Base-by-base conservation (phyloP, 2,113 vertebrate species). In the Micronycteris hirsuta region DNA sequence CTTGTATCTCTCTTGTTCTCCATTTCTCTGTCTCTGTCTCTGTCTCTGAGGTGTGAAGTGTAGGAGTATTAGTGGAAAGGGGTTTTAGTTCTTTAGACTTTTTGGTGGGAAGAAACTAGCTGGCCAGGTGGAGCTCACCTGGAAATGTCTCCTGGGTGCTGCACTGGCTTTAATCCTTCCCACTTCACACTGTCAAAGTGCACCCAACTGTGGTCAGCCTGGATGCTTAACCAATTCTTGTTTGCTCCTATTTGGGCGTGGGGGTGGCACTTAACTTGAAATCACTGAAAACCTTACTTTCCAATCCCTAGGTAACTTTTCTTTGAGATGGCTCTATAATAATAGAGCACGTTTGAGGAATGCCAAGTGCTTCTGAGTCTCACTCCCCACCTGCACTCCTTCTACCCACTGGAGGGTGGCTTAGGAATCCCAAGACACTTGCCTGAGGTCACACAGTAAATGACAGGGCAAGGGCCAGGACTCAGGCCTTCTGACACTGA, bases 301-400 rank as follows among this genome's bases (percentile, higher is more conserved):
- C 22, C 36, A 65, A 24, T 41, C 38, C 61, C 10, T 71, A 15
- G n/a, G 71, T 45, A 24, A 38, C 52, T 43, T 43, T 49, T 71
- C n/a, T 36, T 81, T 31, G 61, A 68, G 49, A 63, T 4, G 2
- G 31, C 63, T 16, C 0, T 4, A 15, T 61, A 17, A n/a, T 0
- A 2, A 24, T 8, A 33, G 6, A 58, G 41, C 41, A 14, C 1
- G 1, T 84, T 73, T 38, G 61, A 80, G 33, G 28, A 28, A 24
- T 10, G 20, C 70, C 33, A 3, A n/a, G 49, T 16, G 45, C 52
- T 16, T 28, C n/a, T 1, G 0, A 2, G 15, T 24, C 26, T 56
- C 12, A 1, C 54, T 82, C 5, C 45, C 20, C 15, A 0, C 41
- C 12, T 1, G 28, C 13, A 0, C 26, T 28, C 54, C 19, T 43